phyloP scores from a whole-genome alignment of 2,888 invertebrate species.

The Nemapogon koenigi region DNA sequence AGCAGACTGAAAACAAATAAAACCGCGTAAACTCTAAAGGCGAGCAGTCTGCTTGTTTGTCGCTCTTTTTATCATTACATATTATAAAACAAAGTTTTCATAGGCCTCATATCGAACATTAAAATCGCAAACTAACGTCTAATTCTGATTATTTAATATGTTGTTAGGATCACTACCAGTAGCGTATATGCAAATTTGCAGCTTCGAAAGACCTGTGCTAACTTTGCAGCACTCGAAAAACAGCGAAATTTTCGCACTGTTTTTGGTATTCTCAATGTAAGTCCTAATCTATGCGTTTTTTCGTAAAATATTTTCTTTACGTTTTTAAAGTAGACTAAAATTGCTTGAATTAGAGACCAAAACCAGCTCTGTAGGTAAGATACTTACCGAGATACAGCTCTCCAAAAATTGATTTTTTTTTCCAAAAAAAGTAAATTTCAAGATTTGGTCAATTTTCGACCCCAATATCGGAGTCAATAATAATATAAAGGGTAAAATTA shows the following conservation, averaged over 20 bases:
- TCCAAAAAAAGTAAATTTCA: slow-evolving; percentile 4
- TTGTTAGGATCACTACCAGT: slow-evolving; percentile 1
- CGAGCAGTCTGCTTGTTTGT: too few relatives aligned
- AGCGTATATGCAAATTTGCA: too few relatives aligned
- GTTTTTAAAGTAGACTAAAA: background rate
- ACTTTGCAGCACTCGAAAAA: too few relatives aligned
- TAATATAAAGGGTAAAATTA: background rate
- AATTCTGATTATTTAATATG: slow-evolving; percentile 1
- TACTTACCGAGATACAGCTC: slow-evolving; percentile 7
- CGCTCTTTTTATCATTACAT: too few relatives aligned
- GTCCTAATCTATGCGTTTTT: background rate
- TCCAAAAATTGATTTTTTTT: background rate
- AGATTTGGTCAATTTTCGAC: slow-evolving; percentile 5
- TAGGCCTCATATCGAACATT: too few relatives aligned
- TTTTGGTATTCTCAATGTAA: background rate
- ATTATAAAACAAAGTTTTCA: too few relatives aligned
- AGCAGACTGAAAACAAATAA: too few relatives aligned
- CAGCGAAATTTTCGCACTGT: background rate
- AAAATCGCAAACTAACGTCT: too few relatives aligned
- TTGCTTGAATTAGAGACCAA: background rate
- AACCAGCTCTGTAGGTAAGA: background rate
- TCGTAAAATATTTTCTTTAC: too few relatives aligned
- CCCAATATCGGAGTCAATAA: background rate
- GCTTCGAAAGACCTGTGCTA: too few relatives aligned
- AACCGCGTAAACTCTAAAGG: too few relatives aligned